These are phyloP conservation scores for Trisateles emortualis DNA, from an alignment of 2,888 invertebrate species.

Conservation along the genomic window DNA sequence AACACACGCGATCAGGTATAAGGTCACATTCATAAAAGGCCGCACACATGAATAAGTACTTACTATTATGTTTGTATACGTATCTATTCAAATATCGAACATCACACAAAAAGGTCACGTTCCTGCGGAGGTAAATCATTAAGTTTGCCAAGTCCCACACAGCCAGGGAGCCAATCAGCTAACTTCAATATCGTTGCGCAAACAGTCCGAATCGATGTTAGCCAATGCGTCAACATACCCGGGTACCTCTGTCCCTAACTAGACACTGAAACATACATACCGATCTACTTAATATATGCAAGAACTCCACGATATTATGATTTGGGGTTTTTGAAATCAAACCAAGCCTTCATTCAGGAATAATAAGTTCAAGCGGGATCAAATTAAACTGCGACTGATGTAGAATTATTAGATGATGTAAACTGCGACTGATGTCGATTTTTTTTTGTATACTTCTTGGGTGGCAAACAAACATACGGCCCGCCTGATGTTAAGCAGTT, in stretches of 20 bases:
- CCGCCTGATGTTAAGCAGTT: too few relatives aligned
- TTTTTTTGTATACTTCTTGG: too few relatives aligned
- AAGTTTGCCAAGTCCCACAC: constrained; percentile 61
- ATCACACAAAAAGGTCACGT: constrained; percentile 39
- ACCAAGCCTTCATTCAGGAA: too few relatives aligned
- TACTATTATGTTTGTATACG: background rate
- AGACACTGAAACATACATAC: constrained; percentile 35
- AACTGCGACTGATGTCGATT: too few relatives aligned
- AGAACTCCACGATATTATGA: background rate
- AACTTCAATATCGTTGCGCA: constrained; percentile 76
- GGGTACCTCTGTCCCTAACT: constrained; percentile 49
- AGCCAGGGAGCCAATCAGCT: constrained; percentile 76
- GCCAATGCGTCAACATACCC: constrained; percentile 61
- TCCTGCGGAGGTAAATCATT: constrained; percentile 48
- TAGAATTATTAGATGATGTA: too few relatives aligned
- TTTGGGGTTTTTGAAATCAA: too few relatives aligned
- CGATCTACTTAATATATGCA: constrained; percentile 5
- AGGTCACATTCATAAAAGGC: too few relatives aligned
- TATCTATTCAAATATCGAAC: constrained; percentile 11
- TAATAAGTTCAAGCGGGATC: too few relatives aligned
- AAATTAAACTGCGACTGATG: too few relatives aligned
- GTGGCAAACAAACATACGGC: too few relatives aligned
- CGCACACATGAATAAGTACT: too few relatives aligned
- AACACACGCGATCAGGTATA: too few relatives aligned
- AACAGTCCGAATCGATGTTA: constrained; percentile 71